Base-by-base conservation (phyloP, 2,113 vertebrate genomes). In the Patagioenas fasciata region DNA sequence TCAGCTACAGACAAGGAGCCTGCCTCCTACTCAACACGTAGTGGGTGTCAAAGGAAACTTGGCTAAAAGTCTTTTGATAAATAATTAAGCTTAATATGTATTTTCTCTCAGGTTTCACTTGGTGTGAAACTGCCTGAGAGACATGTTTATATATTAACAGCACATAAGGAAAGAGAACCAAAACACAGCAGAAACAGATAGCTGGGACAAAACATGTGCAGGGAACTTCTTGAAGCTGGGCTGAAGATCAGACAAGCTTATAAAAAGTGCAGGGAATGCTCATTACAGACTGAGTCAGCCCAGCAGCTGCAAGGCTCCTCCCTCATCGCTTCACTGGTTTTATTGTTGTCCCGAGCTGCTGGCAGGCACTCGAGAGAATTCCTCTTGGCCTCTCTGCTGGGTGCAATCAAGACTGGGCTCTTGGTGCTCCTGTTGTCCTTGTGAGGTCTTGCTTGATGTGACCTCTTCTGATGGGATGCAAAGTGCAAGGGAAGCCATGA, bases 161-260 rank as follows among this genome's bases (percentile, higher is more conserved):
- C 36, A 86, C 38, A 87, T 28, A 50, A 54, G 57, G 72, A 94
- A 93, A 91, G 34, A 54, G 38, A 88, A 94, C 9, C 29, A 51
- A 86, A 88, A 67, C 40, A 75, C 0, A 5, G 13, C n/a, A 83
- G 36, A 94, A 96, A 62, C 0, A 6, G 54, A 31, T 31, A 88
- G 77, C 34, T 81, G 50, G 51, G 53, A n/a, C 60, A 75, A 91
- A 92, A 81, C 42, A 17, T 23, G 8, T 32, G 29, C 2, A 0
- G 80, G 24, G 77, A 87, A 65, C 61, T 53, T 84, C 72, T 86
- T 2, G 3, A 72, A 80, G 40, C 26, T 67, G 85, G 80, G 61
- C 80, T 69, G 83, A 89, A 84, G 53, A 93, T 87, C 73, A 93
- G 88, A 93, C 18, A 61, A 71, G 18, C 42, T 93, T 74, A n/a